Percentiles rank a stretch among this genome's conserved stretches.
Conservation (phyloP, 2,797 vertebrate species). For the Pygocentrus nattereri region DNA sequence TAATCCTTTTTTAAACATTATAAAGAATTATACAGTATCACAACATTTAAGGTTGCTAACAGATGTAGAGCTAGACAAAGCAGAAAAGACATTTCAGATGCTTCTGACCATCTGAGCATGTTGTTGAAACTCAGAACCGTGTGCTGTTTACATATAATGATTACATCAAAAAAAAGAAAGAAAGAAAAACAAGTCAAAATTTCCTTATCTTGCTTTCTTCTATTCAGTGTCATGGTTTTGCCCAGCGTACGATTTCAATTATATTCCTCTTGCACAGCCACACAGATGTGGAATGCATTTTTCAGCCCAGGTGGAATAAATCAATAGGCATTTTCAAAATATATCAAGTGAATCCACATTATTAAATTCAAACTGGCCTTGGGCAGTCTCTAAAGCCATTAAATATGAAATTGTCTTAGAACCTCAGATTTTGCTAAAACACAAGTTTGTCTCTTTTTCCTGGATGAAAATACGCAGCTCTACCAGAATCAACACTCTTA, state of each 20-base stretch:
- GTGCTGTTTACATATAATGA: background rate
- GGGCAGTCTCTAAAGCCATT: constrained; percentile 61
- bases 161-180: background rate
- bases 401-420: constrained; percentile 59
- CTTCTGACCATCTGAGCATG: background rate
- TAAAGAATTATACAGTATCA: background rate
- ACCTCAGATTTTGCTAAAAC: constrained; percentile 22
- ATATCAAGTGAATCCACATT: constrained; percentile 77
- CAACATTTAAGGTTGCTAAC: background rate
- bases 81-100: background rate
- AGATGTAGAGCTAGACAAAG: background rate
- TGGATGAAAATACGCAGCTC: constrained; percentile 2
- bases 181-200: background rate
- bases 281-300: constrained; percentile 84
- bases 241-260: constrained; percentile 84
- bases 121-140: background rate
- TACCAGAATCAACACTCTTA: constrained; percentile 18
- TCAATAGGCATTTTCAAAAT: constrained; percentile 73
- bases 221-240: constrained; percentile 60
- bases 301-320: constrained; percentile 83
- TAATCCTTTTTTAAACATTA: background rate
- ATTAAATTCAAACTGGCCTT: constrained; percentile 73
- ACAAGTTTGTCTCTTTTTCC: background rate
- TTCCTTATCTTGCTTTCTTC: constrained; percentile 63
- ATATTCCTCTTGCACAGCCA: constrained; percentile 79